Base-by-base conservation (phyloP, 2,797 vertebrate genomes). In the Pipistrellus pipistrellus region DNA sequence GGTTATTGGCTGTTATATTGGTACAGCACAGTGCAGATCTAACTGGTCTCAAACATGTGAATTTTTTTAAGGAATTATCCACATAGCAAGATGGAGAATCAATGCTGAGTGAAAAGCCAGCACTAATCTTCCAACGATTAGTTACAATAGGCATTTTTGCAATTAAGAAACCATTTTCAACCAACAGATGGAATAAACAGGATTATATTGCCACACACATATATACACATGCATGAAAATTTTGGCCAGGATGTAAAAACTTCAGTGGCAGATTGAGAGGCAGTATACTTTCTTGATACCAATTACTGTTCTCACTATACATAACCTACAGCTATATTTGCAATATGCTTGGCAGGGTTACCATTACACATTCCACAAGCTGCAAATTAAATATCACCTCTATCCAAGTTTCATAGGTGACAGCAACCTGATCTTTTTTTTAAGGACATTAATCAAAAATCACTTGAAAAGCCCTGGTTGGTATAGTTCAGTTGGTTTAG, bases 51-150 rank as follows among this genome's bases (percentile, higher is more conserved):
- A 73, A 88, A 92, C 86, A 85, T 68, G 23, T 46, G 59, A 78
- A 72, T 66, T 84, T 91, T 91, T 94, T 84, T 72, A 91, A 73
- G 46, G 80, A 85, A 88, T 68, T 86, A 92, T 93, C 44, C 30
- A 30, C 38, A 88, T 95, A 76, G 57, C 66, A 78, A 85, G 48
- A 41, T 57, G 48, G 32, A 95, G 14, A 64, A 62, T 76, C 93
- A 94, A 88, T 30, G 92, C 2, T 57, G 30, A 41, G 12, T 14
- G 30, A 69, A 88, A 92, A 71, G 38, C 44, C 27, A 81, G 6
- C 32, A 30, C 17, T 92, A 82, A 71, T 92, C 68, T 85, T 87
- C 41, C 17, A 64, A 72, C 72, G 20, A 82, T 72, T 92, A 68
- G 87, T 46, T 14, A 38, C 38, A 59, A 32, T 23, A 11, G 2